Evolutionary conservation across 2,113 vertebrate species (phyloP), one percentile per base, ranked within the genome.

Genomic region (Pontoporia blainvillei): DNA sequence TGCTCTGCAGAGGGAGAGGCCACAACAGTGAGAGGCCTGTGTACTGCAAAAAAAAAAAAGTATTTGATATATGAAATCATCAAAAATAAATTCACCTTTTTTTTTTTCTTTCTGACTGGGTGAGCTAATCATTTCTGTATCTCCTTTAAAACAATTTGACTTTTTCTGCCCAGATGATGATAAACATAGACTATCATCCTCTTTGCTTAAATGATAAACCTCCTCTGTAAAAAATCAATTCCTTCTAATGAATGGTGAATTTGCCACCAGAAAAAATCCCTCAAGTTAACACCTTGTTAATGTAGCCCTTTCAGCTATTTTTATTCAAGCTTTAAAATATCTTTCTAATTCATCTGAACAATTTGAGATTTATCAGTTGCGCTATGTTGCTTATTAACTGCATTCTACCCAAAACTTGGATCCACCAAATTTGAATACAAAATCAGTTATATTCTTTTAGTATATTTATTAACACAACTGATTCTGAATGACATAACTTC

Each of bases 121-220:
- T 76, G 29, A 84, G 13, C n/a, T 71, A 71, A 71, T 89, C 29
- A 69, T 49, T 78, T 52, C 34, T 78, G 2, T 71, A 90, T 36
- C 49, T 71, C 36, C 18, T 86, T 73, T 79, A 90, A 78, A 90
- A 81, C 9, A 57, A 49, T 11, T 62, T 79, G 11, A 69, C 1
- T 79, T 52, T 91, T 97, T 97, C 95, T 23, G 27, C 41, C 52
- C 36, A 46, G 54, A 78, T 90, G 92, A 97, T 97, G 84, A 41
- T 67, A 97, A 98, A 96, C 87, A 89, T 3, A 39, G 5, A 84
- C 79, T 81, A 96, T 14, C 10, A 34, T 20, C 10, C 20, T 64
- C 25, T 85, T 52, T 90, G 71, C 54, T 76, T 97, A 39, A 73
- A 9, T 75, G n/a, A 66, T 66, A 66, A 92, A 86, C 8, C 27